phyloP scores from a whole-genome alignment of 2,113 vertebrate genomes.

The Forbesichthys papilliferus region DNA sequence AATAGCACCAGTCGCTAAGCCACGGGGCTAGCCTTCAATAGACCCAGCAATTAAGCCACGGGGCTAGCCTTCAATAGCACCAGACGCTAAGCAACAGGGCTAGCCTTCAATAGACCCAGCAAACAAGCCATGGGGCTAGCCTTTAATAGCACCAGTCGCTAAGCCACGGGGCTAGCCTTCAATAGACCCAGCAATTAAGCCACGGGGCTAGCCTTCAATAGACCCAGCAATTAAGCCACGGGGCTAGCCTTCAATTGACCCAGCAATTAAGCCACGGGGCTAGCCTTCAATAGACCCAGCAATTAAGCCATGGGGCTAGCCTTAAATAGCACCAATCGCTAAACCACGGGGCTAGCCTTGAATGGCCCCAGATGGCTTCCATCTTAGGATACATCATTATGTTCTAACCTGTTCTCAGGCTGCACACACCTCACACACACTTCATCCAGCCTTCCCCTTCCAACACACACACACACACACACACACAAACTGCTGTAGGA shows the following conservation, averaged over 20 bases:
- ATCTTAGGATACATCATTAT: conserved; percentile 53
- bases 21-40: conserved; percentile 26
- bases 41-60: conserved; percentile 49
- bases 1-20: conserved; percentile 15
- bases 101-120: too few relatives aligned
- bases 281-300: too few relatives aligned
- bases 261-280: too few relatives aligned
- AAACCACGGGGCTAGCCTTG: conserved; percentile 50
- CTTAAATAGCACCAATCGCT: conserved; percentile 21
- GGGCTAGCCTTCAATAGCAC: conserved; percentile 28
- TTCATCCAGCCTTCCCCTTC: too few relatives aligned
- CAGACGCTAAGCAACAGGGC: too few relatives aligned
- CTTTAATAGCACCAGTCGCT: conserved; percentile 42
- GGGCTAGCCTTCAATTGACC: too few relatives aligned
- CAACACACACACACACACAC: conserved; percentile 20
- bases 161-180: conserved; percentile 51
- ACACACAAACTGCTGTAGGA: conserved; percentile 7
- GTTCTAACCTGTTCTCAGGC: conserved; percentile 25
- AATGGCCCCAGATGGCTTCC: conserved; percentile 32
- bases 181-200: too few relatives aligned
- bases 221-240: too few relatives aligned
- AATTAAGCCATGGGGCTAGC: too few relatives aligned
- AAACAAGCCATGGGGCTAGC: not conserved
- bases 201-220: too few relatives aligned
- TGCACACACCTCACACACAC: not conserved